These are phyloP conservation scores for Graptemys geographica DNA, from an alignment of 2,797 vertebrate species.

Conservation along the genomic window DNA sequence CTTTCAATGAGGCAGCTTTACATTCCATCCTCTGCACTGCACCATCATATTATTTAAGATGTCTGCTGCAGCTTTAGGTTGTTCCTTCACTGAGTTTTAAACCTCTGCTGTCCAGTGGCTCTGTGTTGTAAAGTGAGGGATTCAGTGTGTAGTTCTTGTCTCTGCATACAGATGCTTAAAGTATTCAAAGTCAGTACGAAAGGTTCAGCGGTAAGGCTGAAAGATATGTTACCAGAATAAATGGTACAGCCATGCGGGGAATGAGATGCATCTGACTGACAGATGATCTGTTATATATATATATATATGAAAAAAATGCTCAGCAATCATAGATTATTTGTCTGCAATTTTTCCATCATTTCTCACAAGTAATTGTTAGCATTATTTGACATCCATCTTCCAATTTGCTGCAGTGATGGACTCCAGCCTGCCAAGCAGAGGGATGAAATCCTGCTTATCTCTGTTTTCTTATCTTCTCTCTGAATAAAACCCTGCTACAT, in stretches of 20 bases:
- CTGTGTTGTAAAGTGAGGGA: not conserved
- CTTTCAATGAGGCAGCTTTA: not conserved
- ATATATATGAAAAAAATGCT: conserved; percentile 37
- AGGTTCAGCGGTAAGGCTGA: not conserved
- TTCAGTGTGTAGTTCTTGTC: not conserved
- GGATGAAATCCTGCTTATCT: conserved; percentile 74
- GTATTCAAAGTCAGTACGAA: conserved; percentile 16
- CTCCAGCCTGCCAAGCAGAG: conserved; percentile 68
- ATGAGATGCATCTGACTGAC: conserved; percentile 55
- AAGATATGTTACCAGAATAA: conserved; percentile 35
- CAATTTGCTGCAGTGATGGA: conserved; percentile 72
- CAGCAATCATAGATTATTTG: conserved; percentile 69
- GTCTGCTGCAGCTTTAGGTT: not conserved
- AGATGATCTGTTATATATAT: conserved; percentile 53
- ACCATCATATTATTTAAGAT: not conserved
- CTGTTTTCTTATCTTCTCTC: conserved; percentile 56
- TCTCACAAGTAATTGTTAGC: conserved; percentile 67
- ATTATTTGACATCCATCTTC: conserved; percentile 73
- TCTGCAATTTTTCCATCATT: conserved; percentile 68
- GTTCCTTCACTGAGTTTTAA: not conserved
- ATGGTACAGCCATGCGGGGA: conserved; percentile 47
- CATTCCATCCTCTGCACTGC: not conserved
- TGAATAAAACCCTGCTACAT: conserved; percentile 50
- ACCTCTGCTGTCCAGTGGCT: not conserved
- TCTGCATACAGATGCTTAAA: not conserved